Base-by-base conservation (phyloP, 1,140 invertebrate species). In the Sycophaga agraensis region DNA sequence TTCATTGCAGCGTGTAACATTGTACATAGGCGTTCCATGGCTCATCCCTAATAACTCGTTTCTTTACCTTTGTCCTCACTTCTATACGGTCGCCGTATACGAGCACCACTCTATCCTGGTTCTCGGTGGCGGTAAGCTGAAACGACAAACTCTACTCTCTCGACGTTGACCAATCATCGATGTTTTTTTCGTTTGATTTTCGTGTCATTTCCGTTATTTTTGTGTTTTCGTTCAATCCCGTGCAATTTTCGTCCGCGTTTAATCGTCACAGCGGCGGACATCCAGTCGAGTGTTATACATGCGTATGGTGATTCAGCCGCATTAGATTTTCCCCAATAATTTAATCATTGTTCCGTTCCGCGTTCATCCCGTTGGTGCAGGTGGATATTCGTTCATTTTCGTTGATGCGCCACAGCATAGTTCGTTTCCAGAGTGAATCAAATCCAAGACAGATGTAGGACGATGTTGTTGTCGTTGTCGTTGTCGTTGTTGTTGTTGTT, bases 51-150 rank as follows among this genome's bases (percentile, higher is more conserved):
- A 12, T 14, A 56, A 46, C 22, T n/a, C n/a, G n/a, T n/a, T 26
- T 54, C 22, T 48, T 63, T 63, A 63, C 61, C 61, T 84, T 82
- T 72, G 77, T 75, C 66, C 80, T 78, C 63, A 83, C 82, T 82
- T 83, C 77, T 72, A 84, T 83, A 81, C 83, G 83, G 75, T 84
- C 82, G 69, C 78, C 79, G 70, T 83, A 84, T 69, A 84, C 80
- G 73, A 83, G 82, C 77, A 84, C 82, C 77, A 83, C 82, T 75
- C 81, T 82, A 77, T 84, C 82, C 79, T 78, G 81, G 74, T 73
- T 79, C 72, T 78, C 75, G 58, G 77, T 77, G 39, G 76, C 76
- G 19, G 76, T 77, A 65, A 81, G 75, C 67, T 78, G 78, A 75
- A 80, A 78, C 67, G 77, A 79, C 70, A 80, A 70, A 70, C 78